Evolutionary conservation across 2,888 invertebrate genomes (phyloP).

Genomic region (Malthinus seriepunctatus): DNA sequence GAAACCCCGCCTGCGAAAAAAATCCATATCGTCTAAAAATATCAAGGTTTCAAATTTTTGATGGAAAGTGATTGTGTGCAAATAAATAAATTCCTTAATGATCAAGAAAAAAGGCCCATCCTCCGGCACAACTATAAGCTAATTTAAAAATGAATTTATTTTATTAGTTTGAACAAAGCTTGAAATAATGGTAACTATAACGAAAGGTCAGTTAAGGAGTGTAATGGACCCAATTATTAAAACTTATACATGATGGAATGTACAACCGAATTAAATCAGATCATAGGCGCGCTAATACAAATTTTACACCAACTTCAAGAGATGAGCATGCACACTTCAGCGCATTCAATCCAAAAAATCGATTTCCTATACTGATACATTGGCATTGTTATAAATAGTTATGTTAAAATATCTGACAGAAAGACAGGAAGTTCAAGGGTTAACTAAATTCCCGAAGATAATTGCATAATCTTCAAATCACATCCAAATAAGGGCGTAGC

Average conservation of each 20-base stretch:
- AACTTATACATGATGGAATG: not conserved
- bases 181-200: not conserved
- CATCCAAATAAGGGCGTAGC: conserved; percentile 11
- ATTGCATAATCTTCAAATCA: not conserved
- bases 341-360: not conserved
- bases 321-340: not conserved
- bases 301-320: not conserved
- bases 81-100: too few species aligned
- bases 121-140: not conserved
- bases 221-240: conserved; percentile 6
- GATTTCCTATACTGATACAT: not conserved
- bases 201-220: conserved; percentile 3
- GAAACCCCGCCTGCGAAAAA: too few species aligned
- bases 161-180: conserved; percentile 4
- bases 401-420: not conserved
- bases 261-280: not conserved
- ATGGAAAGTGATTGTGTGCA: conserved; percentile 5
- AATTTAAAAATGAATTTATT: conserved; percentile 1
- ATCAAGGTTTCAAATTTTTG: conserved; percentile 1
- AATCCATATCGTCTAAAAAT: not conserved
- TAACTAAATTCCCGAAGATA: conserved; percentile 5
- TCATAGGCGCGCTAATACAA: not conserved
- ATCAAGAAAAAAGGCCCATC: not conserved
- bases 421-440: conserved; percentile 4
- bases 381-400: too few species aligned